These are phyloP conservation scores for Ictidomys tridecemlineatus DNA, from an alignment of 2,113 vertebrate genomes.

Conservation along the genomic window DNA sequence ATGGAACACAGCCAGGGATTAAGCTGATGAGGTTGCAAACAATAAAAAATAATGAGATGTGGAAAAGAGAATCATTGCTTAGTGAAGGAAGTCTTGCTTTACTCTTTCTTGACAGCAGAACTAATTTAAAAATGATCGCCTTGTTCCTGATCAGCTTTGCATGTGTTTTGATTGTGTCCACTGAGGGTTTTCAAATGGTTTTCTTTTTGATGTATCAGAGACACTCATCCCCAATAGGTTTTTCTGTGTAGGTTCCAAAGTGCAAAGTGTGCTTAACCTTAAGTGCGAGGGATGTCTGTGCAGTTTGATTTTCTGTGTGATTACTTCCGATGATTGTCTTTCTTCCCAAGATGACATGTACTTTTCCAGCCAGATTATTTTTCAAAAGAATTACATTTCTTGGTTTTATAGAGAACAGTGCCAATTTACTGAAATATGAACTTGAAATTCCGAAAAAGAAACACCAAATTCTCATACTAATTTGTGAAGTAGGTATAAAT, in stretches of 20 bases:
- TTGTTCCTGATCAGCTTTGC: neutral
- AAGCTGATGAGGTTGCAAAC: neutral
- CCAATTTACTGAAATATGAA: slow-evolving; percentile 33
- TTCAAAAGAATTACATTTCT: slow-evolving; percentile 45
- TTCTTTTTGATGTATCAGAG: neutral
- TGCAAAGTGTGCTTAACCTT: neutral
- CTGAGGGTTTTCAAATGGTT: neutral
- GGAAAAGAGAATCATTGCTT: neutral
- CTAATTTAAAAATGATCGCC: neutral
- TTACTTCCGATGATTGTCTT: slow-evolving; percentile 41
- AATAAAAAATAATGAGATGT: neutral
- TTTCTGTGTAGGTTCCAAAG: neutral
- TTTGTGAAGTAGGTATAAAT: neutral
- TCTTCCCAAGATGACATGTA: slow-evolving; percentile 30
- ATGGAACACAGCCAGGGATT: neutral
- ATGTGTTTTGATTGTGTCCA: neutral
- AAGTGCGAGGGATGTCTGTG: neutral
- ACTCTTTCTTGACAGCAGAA: neutral
- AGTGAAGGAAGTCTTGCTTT: neutral
- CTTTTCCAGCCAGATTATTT: slow-evolving; percentile 56
- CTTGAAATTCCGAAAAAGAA: slow-evolving; percentile 62
- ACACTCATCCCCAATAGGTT: neutral
- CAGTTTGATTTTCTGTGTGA: slow-evolving; percentile 56
- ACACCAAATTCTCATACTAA: neutral
- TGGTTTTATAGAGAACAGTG: neutral